Evolutionary conservation across 2,888 invertebrate genomes (phyloP).

Genomic region (Brachyptera risi): DNA sequence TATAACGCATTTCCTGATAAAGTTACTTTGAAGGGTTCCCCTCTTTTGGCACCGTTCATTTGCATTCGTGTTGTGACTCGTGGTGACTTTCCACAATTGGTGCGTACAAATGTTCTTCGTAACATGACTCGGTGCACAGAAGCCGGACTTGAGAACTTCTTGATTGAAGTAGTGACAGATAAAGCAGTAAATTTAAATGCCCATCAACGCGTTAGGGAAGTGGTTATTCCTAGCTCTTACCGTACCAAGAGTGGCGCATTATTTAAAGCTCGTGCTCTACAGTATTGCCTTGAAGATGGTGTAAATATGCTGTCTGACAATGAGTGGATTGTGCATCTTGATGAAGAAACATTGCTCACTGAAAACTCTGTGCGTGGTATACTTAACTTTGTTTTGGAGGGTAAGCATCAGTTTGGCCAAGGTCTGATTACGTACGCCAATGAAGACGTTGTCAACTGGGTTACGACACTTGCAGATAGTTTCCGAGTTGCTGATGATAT

Average conservation of each 20-base stretch:
- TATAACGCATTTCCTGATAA: slow-evolving; percentile 95
- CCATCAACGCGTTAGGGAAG: slow-evolving; percentile 76
- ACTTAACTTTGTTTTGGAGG: slow-evolving; percentile 90
- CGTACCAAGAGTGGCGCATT: slow-evolving; percentile 87
- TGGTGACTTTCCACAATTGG: slow-evolving; percentile 89
- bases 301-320: slow-evolving; percentile 79
- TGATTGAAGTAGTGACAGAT: slow-evolving; percentile 94
- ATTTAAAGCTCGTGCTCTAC: slow-evolving; percentile 91
- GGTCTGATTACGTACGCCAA: slow-evolving; percentile 95
- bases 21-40: slow-evolving; percentile 82
- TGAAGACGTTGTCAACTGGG: slow-evolving; percentile 94
- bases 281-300: slow-evolving; percentile 89
- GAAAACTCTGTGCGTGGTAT: slow-evolving; percentile 87
- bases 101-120: slow-evolving; percentile 77
- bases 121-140: slow-evolving; percentile 85
- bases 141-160: slow-evolving; percentile 90
- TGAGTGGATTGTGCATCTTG: slow-evolving; percentile 97
- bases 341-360: slow-evolving; percentile 93
- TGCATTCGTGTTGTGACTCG: slow-evolving; percentile 92
- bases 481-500: slow-evolving; percentile 96
- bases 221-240: slow-evolving; percentile 83
- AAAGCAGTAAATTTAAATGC: slow-evolving; percentile 69
- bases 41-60: slow-evolving; percentile 87
- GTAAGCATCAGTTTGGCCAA: slow-evolving; percentile 93
- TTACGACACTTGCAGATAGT: slow-evolving; percentile 93